Evolutionary conservation across 2,113 vertebrate genomes (phyloP), one percentile per base, ranked within the genome.

Genomic region (Machaerirhynchus nigripectus): DNA sequence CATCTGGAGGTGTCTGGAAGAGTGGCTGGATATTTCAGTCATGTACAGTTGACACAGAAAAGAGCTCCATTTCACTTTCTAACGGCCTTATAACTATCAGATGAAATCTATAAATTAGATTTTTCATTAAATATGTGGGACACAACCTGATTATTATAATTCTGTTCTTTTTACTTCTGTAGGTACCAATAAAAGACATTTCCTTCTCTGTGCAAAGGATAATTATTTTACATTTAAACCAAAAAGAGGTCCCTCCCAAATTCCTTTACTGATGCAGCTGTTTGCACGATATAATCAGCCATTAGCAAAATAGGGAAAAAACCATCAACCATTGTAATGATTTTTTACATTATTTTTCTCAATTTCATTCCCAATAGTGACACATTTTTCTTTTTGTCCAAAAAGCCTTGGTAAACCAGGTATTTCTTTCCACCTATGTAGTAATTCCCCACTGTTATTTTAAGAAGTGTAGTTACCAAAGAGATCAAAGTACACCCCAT

Each of bases 321-420:
- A 30, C 0, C 1, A 9, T 0, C 7, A 79, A 24, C 7, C 1
- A 21, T 5, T 7, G 19, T 26, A 14, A 27, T 73, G 31, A 30
- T 40, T 53, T 87, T 71, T 67, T 53, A 42, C 7, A 53, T 22
- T 57, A 9, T 50, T 73, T 87, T 73, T 76, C 57, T 92, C 26
- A 15, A 55, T 31, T 92, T 90, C 10, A 56, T 33, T 60, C 7
- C 23, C 13, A 46, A 11, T 77, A 75, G 15, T 35, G 21, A 18
- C 28, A 44, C 1, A 1, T 55, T 77, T 71, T 76, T 53, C 5
- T 64, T 2, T 56, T 79, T 37, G 2, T 59, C 20, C 11, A 69
- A 55, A 68, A 78, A 50, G 2, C 5, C 8, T 56, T 78, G 11
- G 31, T 65, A 78, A 89, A 61, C 3, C 12, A 42, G 14, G 8